Conservation (phyloP, 2,113 vertebrate species). For the Columba janthina region DNA sequence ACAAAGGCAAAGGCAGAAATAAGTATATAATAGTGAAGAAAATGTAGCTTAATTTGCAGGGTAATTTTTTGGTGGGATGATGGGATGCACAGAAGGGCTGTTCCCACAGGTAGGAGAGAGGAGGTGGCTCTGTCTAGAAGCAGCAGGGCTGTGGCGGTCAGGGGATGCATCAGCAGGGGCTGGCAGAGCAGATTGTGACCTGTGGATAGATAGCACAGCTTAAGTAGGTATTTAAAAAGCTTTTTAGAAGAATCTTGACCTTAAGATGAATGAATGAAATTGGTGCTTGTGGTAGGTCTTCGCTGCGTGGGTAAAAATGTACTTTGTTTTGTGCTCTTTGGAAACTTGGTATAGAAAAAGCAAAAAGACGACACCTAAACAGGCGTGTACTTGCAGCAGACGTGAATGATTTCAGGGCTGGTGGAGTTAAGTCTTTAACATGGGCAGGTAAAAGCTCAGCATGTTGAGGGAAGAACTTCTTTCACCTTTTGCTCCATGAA, state of each 20-base stretch:
- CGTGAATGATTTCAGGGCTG: background rate
- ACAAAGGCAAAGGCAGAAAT: background rate
- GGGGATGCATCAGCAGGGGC: background rate
- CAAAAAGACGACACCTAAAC: background rate
- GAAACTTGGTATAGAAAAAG: background rate
- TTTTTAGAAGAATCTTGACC: background rate
- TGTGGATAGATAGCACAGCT: background rate
- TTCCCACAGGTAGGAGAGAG: background rate
- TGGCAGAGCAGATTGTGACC: background rate
- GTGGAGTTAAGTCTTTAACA: fast-evolving
- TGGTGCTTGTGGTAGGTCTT: background rate
- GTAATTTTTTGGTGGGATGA: background rate
- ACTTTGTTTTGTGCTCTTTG: background rate
- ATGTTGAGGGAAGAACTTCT: background rate
- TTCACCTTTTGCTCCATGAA: background rate
- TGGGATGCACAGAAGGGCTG: background rate
- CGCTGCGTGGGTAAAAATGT: fast-evolving
- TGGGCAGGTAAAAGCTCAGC: background rate
- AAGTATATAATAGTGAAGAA: background rate
- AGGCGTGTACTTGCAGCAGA: background rate
- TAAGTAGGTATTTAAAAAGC: background rate
- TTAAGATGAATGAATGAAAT: background rate
- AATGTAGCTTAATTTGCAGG: background rate
- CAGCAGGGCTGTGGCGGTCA: background rate
- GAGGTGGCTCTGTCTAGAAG: background rate